phyloP scores from a whole-genome alignment of 2,797 vertebrate genomes.

The Schizopygopsis malacanthus region DNA sequence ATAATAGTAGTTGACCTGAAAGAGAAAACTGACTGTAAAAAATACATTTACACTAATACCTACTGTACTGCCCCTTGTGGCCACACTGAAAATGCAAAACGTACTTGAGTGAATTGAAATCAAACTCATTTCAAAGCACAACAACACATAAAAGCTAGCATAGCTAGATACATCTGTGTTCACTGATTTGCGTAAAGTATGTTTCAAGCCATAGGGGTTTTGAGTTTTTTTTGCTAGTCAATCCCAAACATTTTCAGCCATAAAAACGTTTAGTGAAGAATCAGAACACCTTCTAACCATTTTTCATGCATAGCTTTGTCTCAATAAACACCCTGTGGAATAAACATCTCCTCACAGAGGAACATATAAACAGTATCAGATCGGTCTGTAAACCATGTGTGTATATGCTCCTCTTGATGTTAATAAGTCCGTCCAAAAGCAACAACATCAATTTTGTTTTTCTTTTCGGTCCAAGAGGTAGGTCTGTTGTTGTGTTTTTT shows the following conservation, averaged over 20 bases:
- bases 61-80: neutral
- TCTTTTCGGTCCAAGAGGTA: slow-evolving; percentile 37
- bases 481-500: slow-evolving; percentile 34
- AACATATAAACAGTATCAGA: slow-evolving; percentile 39
- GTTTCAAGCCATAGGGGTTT: neutral
- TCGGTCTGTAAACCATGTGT: slow-evolving; percentile 42
- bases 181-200: neutral
- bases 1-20: neutral
- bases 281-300: slow-evolving; percentile 28
- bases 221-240: neutral
- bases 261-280: neutral
- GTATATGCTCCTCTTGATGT: neutral
- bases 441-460: slow-evolving; percentile 47
- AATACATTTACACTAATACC: neutral
- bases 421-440: slow-evolving; percentile 17
- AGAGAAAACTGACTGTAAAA: neutral
- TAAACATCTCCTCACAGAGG: slow-evolving; percentile 27
- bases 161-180: neutral
- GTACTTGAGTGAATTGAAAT: neutral
- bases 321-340: slow-evolving; percentile 19
- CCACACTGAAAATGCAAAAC: neutral
- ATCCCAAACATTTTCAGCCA: neutral
- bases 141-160: neutral
- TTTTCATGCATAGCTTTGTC: slow-evolving; percentile 12
- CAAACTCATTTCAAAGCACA: neutral